A percentile compares a stretch with the other conserved stretches of the same genome.
Conservation (phyloP, 2,797 vertebrate species). For the Clangula hyemalis region DNA sequence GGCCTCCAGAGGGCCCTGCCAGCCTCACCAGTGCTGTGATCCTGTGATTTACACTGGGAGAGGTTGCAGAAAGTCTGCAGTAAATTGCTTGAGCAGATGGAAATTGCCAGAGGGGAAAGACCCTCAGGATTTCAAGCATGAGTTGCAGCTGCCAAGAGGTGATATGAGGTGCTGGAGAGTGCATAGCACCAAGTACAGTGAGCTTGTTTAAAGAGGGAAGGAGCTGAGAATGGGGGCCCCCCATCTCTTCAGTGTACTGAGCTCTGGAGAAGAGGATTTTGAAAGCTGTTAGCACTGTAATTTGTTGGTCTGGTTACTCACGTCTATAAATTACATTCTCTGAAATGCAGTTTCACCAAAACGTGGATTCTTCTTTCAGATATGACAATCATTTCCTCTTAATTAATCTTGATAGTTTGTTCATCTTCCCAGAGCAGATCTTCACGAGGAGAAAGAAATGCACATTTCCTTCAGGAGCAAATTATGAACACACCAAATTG, state of each 20-base stretch:
- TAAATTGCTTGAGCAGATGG: background rate
- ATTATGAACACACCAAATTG: constrained; percentile 33
- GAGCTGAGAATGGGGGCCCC: background rate
- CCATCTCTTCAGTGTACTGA: background rate
- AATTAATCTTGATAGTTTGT: constrained; percentile 47
- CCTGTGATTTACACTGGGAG: background rate
- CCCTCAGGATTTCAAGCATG: background rate
- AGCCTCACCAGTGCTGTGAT: background rate
- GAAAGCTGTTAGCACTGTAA: background rate
- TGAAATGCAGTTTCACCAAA: background rate
- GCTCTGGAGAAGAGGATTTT: background rate
- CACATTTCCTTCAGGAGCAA: constrained; percentile 30
- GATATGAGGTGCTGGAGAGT: accelerated
- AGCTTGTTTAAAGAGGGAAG: background rate
- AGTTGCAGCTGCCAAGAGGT: background rate
- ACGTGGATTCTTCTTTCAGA: background rate
- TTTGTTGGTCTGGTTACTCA: background rate
- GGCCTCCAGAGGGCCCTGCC: background rate
- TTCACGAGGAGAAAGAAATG: background rate
- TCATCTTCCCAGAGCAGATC: background rate
- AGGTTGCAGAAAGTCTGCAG: accelerated
- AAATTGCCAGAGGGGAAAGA: background rate
- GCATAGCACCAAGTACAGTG: accelerated
- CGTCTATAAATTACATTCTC: background rate
- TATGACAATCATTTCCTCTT: constrained; percentile 7